Conservation (phyloP, 2,113 vertebrate genomes). For the Planiliza haematocheilus region DNA sequence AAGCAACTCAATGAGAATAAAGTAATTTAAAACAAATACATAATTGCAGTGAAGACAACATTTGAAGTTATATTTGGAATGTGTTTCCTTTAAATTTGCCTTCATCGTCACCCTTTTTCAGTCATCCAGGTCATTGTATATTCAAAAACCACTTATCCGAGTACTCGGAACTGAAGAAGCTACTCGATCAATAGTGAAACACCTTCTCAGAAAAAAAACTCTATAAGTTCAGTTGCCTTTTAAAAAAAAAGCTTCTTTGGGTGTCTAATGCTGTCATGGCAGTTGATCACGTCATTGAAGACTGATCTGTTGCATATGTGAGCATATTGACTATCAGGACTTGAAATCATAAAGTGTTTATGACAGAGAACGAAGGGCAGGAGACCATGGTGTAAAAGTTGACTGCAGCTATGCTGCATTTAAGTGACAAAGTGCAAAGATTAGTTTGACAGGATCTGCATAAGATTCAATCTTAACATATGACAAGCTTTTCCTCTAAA, state of each 20-base stretch:
- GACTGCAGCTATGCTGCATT: conserved; percentile 4
- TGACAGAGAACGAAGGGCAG: conserved; percentile 30
- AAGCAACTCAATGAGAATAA: neutral
- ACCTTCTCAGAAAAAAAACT: too few species aligned
- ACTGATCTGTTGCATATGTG: neutral
- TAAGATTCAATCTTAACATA: neutral
- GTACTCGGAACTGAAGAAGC: too few species aligned
- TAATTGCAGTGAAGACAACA: too few species aligned
- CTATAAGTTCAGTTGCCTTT: too few species aligned
- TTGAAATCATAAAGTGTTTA: neutral
- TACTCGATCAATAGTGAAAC: too few species aligned
- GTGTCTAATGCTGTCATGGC: too few species aligned
- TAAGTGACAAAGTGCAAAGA: neutral
- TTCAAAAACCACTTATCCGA: too few species aligned
- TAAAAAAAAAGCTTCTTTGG: too few species aligned
- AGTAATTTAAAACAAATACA: neutral
- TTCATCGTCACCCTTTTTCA: too few species aligned
- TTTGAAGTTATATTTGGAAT: too few species aligned
- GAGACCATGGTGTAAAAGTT: neutral
- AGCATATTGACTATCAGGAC: neutral
- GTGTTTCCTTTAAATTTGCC: neutral
- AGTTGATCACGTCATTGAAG: conserved; percentile 2
- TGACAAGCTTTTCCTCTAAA: too few species aligned
- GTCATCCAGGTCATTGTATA: too few species aligned
- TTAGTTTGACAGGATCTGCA: neutral